phyloP scores from a whole-genome alignment of 2,888 invertebrate species.

The Drosophila ustulata region DNA sequence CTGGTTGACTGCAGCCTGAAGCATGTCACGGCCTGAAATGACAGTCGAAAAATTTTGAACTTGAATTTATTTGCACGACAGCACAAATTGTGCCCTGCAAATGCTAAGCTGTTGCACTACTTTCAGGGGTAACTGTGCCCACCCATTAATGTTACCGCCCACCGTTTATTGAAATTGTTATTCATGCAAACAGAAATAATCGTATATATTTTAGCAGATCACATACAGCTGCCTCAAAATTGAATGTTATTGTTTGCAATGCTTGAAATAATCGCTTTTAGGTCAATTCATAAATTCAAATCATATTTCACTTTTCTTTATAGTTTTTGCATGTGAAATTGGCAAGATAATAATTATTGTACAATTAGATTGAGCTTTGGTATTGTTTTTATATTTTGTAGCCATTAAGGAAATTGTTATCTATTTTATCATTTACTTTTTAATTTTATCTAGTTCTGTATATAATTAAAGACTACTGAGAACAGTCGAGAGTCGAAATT shows the following conservation, averaged over 20 bases:
- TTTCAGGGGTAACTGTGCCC: constrained; percentile 51
- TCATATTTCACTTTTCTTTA: neutral
- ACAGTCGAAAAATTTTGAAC: constrained; percentile 70
- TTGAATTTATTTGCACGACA: constrained; percentile 78
- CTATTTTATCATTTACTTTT: no score
- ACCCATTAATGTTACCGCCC: neutral
- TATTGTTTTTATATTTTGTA: no score
- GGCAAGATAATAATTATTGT: no score
- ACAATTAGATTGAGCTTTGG: no score
- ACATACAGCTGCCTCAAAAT: constrained; percentile 30
- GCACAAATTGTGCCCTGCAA: constrained; percentile 34
- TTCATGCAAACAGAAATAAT: neutral
- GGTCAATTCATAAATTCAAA: neutral
- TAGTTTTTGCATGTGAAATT: no score
- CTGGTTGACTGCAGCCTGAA: constrained; percentile 20
- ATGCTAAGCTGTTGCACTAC: constrained; percentile 35
- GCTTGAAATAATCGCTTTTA: neutral
- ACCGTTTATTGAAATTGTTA: constrained; percentile 4
- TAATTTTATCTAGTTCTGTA: no score
- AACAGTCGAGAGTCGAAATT: no score
- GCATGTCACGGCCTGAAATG: constrained; percentile 40
- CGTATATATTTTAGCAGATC: constrained; percentile 30
- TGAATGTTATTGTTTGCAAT: neutral
- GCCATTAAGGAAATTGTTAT: no score
- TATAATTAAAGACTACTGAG: no score